Conservation (phyloP, 1,140 invertebrate genomes). For the Goniozus legneri region DNA sequence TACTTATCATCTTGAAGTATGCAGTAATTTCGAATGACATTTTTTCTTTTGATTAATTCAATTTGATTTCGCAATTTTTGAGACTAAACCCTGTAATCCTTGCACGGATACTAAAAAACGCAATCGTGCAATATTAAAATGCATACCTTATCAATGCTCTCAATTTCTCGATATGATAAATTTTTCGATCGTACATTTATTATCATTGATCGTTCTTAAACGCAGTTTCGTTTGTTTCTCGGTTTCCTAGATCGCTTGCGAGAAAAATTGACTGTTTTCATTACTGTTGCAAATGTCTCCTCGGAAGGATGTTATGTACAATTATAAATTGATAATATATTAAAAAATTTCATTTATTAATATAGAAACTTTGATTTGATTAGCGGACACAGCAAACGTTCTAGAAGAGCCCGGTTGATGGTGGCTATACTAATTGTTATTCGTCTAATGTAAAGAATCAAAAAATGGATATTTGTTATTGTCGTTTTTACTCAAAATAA, state of each 20-base stretch:
- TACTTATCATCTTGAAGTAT: too few relatives aligned
- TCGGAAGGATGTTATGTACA: not conserved
- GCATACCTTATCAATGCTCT: not conserved
- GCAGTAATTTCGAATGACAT: too few relatives aligned
- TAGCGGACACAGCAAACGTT: conserved; percentile 14
- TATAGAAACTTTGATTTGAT: too few relatives aligned
- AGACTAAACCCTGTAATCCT: too few relatives aligned
- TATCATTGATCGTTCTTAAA: conserved; percentile 1
- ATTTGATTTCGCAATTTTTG: too few relatives aligned
- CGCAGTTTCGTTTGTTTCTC: conserved; percentile 1
- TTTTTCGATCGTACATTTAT: conserved; percentile 5
- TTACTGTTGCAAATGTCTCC: too few relatives aligned
- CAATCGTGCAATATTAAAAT: too few relatives aligned
- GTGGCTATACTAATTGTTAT: conserved; percentile 13
- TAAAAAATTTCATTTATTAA: not conserved
- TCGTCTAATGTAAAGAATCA: conserved; percentile 24
- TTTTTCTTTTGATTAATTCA: too few relatives aligned
- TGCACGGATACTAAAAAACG: too few relatives aligned
- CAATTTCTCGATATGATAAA: conserved; percentile 2
- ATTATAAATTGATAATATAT: not conserved
- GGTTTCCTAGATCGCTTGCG: conserved; percentile 10
- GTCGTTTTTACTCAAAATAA: conserved; percentile 7
- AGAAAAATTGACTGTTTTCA: too few relatives aligned
- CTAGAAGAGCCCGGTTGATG: conserved; percentile 18
- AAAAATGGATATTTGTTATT: conserved; percentile 21